These are phyloP conservation scores for Perca flavescens DNA, from an alignment of 2,113 vertebrate genomes.

Conservation along the genomic window DNA sequence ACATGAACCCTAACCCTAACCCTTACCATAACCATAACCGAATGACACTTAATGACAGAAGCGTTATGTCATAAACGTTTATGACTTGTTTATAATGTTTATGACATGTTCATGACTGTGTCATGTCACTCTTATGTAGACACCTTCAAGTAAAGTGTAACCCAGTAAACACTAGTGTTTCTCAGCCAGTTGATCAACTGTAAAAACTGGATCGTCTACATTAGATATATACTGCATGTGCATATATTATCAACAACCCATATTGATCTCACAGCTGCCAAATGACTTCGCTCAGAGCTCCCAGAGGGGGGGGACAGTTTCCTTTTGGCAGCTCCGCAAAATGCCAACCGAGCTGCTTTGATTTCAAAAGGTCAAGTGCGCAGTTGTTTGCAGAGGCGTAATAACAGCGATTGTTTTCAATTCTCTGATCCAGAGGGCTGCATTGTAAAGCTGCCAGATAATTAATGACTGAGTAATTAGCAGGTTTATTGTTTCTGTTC, in stretches of 20 bases:
- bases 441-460: slow-evolving; percentile 39
- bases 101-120: no score
- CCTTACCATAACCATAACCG: no score
- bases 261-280: slow-evolving; percentile 10
- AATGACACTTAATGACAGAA: no score
- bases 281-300: slow-evolving; percentile 2
- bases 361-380: slow-evolving; percentile 51
- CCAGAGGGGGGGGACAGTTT: slow-evolving; percentile 5
- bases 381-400: slow-evolving; percentile 35
- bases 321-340: slow-evolving; percentile 36
- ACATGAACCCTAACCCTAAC: no score
- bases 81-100: no score
- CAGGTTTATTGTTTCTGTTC: slow-evolving; percentile 49
- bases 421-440: neutral
- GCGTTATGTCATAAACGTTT: no score
- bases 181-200: neutral
- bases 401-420: slow-evolving; percentile 42
- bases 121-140: no score
- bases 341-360: slow-evolving; percentile 35
- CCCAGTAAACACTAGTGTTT: neutral
- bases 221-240: neutral
- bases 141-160: no score
- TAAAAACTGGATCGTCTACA: neutral
- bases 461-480: slow-evolving; percentile 52
- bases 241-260: neutral